phyloP scores from a whole-genome alignment of 2,113 vertebrate species.

The Asarcornis scutulata region DNA sequence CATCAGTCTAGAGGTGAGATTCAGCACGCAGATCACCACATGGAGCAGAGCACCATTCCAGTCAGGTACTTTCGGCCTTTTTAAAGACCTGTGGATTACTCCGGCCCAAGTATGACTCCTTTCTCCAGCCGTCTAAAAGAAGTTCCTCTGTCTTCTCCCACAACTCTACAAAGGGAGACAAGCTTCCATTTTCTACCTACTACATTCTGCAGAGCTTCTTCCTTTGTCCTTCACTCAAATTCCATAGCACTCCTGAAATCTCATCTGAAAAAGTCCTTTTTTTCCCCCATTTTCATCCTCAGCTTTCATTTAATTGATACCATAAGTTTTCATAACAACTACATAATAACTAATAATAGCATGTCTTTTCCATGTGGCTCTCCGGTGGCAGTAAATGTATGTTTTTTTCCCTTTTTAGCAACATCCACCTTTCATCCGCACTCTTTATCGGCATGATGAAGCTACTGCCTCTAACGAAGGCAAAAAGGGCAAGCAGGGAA shows the following conservation, averaged over 20 bases:
- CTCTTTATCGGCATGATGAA: accelerated
- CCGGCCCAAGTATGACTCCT: background rate
- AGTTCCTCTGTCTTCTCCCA: background rate
- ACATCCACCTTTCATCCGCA: background rate
- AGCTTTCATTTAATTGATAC: background rate
- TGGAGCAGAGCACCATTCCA: background rate
- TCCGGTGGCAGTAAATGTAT: background rate
- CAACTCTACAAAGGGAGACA: background rate
- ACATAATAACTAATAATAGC: background rate
- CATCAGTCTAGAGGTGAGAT: background rate
- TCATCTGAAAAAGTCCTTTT: background rate
- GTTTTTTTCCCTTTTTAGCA: background rate
- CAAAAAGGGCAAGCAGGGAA: background rate
- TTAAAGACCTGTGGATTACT: background rate
- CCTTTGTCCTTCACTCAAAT: background rate
- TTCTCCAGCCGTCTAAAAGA: background rate
- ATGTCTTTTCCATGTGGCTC: background rate
- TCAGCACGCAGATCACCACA: accelerated
- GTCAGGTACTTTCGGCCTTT: background rate
- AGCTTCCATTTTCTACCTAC: background rate
- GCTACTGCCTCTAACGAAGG: background rate
- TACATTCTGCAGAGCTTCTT: background rate
- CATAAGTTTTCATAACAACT: background rate
- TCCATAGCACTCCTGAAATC: background rate
- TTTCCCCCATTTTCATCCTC: background rate